phyloP scores from a whole-genome alignment of 2,888 invertebrate species.

The Noctua janthina region DNA sequence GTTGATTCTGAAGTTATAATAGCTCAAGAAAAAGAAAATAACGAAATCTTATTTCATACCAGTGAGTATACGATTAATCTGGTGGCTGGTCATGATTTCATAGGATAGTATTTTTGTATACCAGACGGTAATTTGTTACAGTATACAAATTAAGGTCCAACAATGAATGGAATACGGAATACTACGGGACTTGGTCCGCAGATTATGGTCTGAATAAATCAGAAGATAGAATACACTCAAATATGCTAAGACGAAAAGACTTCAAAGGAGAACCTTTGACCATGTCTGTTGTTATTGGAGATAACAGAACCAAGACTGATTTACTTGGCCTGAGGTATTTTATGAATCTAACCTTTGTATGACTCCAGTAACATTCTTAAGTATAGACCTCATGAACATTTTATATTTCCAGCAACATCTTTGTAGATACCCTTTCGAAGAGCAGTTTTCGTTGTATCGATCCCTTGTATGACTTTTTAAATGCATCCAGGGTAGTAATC shows the following conservation, averaged over 20 bases:
- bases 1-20: conserved; percentile 80
- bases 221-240: conserved; percentile 59
- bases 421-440: conserved; percentile 72
- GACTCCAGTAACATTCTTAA: too few relatives aligned
- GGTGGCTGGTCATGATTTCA: background rate
- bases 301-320: conserved; percentile 73
- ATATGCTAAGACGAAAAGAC: conserved; percentile 76
- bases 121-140: conserved; percentile 50
- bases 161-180: conserved; percentile 72
- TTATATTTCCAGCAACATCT: conserved; percentile 70
- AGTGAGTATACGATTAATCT: conserved; percentile 67
- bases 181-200: conserved; percentile 77
- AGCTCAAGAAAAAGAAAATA: conserved; percentile 60
- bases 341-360: background rate
- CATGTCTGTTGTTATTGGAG: conserved; percentile 66
- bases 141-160: conserved; percentile 76
- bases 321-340: conserved; percentile 72
- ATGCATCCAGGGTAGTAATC: conserved; percentile 72
- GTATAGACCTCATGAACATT: background rate
- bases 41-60: conserved; percentile 65
- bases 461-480: conserved; percentile 78
- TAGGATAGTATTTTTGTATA: background rate
- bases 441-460: conserved; percentile 69
- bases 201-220: conserved; percentile 70
- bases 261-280: conserved; percentile 69